Evolutionary conservation across 1,140 invertebrate species (phyloP), one percentile per base, ranked within the genome.

Genomic region (Drosophila ogumai): DNA sequence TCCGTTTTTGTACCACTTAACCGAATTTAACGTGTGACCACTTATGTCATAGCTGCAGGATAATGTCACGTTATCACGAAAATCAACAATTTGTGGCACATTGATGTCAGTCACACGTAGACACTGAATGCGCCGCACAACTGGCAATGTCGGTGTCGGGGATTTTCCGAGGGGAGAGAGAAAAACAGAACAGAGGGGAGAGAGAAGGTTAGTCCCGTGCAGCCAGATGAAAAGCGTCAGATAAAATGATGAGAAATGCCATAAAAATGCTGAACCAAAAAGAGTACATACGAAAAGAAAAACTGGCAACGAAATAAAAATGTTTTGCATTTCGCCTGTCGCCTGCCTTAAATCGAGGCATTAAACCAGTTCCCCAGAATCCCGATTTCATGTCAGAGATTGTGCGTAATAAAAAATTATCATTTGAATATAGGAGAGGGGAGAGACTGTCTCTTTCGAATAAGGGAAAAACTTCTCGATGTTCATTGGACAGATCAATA

Each of bases 1-100:
- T 50, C 94, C 94, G 63, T 96, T 95, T 84, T 96, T 96, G 93
- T 96, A 96, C 96, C 96, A 97, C 92, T 96, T 96, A 75, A 96
- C 95, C 12, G 96, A 96, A 92, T 96, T 96, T 31, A 97, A 93
- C 17, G 93, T 93, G 66, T 96, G 95, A 8, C 93, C 94, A 78
- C 94, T 94, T 82, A 94, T 91, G 81, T 95, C 94, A 82, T 93
- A 95, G 68, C 93, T 92, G 84, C 94, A 95, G 68, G 93, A 93
- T 61, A 95, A 91, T 61, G 93, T 90, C 43, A 94, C 94, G 75
- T 92, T 85, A 60, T 93, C 93, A 22, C 93, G 93, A 22, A 93
- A 93, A 82, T 94, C 94, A 13, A 93, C 94, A 59, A 94, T 90
- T 77, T 92, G 69, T 68, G 93, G 93, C 56, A 93, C 93, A 75